Base-by-base conservation (phyloP, 2,888 invertebrate species). In the Dolichomitus sp. region DNA sequence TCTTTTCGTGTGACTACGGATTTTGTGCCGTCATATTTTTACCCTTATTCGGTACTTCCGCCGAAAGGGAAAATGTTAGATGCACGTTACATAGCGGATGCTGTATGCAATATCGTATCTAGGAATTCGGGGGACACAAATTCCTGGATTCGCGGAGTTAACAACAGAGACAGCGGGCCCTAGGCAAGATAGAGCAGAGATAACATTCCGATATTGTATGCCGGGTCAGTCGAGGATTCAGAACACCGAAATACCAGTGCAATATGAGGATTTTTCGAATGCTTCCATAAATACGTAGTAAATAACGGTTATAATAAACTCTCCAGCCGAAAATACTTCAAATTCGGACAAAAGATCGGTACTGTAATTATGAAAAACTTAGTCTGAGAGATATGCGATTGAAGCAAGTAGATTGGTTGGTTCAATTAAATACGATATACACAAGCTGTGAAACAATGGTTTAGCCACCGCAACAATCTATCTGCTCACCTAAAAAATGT, bases 31-130 rank as follows among this genome's bases (percentile, higher is more conserved):
- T 54, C 27, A 27, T 27, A 27, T 6, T 54, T 61, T 37, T n/a
- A 61, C 19, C 19, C 19, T 61, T 40, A 37, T 19, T 17, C 37
- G 37, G 61, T 61, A 40, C 17, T 61, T 19, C 6, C 11, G 37
- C 17, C 17, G 40, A 19, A n/a, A 61, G 37, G 17, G 59, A n/a
- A 17, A 37, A 19, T 40, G 40, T 61, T 23, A 19, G n/a, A 45
- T 14, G 63, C 40, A 23, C 40, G 14, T 42, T 63, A 23, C 40
- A 42, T 11, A 19, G 42, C n/a, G 63, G 42, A 75, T 80, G 30
- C 68, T 61, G 68, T 61, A 19, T 30, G 37, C 75, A 50, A 72
- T 76, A 76, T 65, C 70, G 37, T 75, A 81, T 76, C 80, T 65
- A 42, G 59, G 65, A 81, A 81, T 76, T 76, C n/a, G 45, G 40